Evolutionary conservation across 2,113 vertebrate species (phyloP).

Genomic region (Erythrolamprus reginae): DNA sequence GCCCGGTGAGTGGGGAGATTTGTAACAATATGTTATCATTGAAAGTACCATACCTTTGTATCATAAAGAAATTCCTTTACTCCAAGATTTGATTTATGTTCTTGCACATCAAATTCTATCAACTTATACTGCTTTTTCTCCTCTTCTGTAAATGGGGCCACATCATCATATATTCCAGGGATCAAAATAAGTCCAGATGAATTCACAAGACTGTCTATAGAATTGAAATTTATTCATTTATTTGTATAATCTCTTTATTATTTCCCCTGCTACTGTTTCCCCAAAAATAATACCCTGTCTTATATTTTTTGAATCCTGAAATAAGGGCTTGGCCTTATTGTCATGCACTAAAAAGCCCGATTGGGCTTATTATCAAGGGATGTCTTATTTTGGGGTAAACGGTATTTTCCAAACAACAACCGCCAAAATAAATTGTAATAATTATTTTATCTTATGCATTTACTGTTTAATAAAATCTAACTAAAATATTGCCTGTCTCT

Average conservation of each 20-base stretch:
- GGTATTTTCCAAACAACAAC: too few species aligned
- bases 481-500: neutral
- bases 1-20: neutral
- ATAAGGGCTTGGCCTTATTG: too few species aligned
- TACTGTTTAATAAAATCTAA: neutral
- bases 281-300: too few species aligned
- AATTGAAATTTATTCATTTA: neutral
- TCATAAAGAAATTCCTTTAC: slow-evolving; percentile 76
- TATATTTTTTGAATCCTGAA: too few species aligned
- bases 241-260: too few species aligned
- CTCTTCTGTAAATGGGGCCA: slow-evolving; percentile 75
- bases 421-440: neutral
- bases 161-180: slow-evolving; percentile 80
- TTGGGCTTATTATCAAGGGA: too few species aligned
- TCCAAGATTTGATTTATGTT: slow-evolving; percentile 70
- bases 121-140: slow-evolving; percentile 75
- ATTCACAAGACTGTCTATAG: slow-evolving; percentile 81
- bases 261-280: too few species aligned
- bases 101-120: slow-evolving; percentile 78
- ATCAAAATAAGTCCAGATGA: slow-evolving; percentile 80
- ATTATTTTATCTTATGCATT: neutral
- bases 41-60: slow-evolving; percentile 74
- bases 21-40: slow-evolving; percentile 2
- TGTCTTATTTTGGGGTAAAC: too few species aligned
- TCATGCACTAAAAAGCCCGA: too few species aligned